phyloP scores from a whole-genome alignment of 2,888 invertebrate genomes.

The Vannuccia rotundouncinata region DNA sequence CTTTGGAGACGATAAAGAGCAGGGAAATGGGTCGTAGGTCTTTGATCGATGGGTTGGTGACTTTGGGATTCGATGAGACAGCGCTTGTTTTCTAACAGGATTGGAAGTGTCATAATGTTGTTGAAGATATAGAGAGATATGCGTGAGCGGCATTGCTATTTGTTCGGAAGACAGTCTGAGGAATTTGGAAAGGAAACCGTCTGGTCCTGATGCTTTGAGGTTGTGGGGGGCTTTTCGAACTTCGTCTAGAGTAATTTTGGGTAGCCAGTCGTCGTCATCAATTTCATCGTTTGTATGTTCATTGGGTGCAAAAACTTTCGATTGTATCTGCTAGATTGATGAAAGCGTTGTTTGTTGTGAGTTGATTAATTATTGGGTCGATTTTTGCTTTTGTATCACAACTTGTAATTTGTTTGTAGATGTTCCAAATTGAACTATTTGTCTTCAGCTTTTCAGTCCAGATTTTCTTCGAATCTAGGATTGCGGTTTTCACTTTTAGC shows the following conservation, averaged over 20 bases:
- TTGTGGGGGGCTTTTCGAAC: background rate
- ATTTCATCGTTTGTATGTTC: background rate
- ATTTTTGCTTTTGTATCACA: no score
- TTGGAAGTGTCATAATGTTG: background rate
- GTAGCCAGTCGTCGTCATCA: background rate
- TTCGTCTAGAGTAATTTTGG: background rate
- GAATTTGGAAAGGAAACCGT: background rate
- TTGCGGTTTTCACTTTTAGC: no score
- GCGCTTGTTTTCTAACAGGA: background rate
- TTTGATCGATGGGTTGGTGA: background rate
- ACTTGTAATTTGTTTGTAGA: no score
- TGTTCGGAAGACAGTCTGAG: background rate
- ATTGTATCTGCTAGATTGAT: background rate
- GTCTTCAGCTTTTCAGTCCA: no score
- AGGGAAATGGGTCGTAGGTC: background rate
- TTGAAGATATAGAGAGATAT: no score
- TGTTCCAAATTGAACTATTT: no score
- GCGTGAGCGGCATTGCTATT: background rate
- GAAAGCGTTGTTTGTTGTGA: background rate
- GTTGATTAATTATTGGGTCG: no score
- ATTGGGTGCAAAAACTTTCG: background rate
- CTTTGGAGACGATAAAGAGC: background rate
- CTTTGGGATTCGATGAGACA: background rate
- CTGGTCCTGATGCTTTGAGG: background rate
- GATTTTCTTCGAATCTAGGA: no score